Percentiles rank a stretch among this genome's conserved stretches.
These are phyloP conservation scores for Odontocolon sp. DNA, from an alignment of 2,888 invertebrate genomes.

Conservation along the genomic window DNA sequence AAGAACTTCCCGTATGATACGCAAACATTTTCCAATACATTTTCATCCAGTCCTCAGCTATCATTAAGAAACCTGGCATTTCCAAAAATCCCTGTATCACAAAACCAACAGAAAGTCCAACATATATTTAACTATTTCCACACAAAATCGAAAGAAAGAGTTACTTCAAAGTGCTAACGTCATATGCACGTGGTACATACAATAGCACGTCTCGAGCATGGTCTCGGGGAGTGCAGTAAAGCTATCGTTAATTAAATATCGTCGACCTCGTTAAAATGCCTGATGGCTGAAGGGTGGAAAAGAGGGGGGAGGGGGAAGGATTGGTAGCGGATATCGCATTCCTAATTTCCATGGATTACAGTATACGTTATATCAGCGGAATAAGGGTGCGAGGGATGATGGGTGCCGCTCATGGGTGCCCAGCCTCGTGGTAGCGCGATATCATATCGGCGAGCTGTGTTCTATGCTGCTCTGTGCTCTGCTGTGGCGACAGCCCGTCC, in stretches of 20 bases:
- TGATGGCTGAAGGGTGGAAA: neutral
- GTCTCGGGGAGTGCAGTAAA: neutral
- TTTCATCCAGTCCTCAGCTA: too few species aligned
- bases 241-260: slow-evolving; percentile 4
- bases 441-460: slow-evolving; percentile 36
- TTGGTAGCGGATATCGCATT: slow-evolving; percentile 35
- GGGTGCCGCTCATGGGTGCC: slow-evolving; percentile 26
- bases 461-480: neutral
- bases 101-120: too few species aligned
- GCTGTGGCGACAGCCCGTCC: neutral
- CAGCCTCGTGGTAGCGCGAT: slow-evolving; percentile 41
- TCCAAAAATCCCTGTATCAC: too few species aligned
- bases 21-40: too few species aligned
- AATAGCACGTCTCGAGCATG: too few species aligned
- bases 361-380: neutral
- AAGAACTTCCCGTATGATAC: too few species aligned
- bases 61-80: too few species aligned
- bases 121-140: too few species aligned
- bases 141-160: too few species aligned
- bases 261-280: slow-evolving; percentile 24
- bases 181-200: too few species aligned
- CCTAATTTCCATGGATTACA: slow-evolving; percentile 50
- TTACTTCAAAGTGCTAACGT: too few species aligned
- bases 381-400: neutral
- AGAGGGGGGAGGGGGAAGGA: neutral